These are phyloP conservation scores for Hippocampus zosterae DNA, from an alignment of 2,113 vertebrate species.

Conservation along the genomic window DNA sequence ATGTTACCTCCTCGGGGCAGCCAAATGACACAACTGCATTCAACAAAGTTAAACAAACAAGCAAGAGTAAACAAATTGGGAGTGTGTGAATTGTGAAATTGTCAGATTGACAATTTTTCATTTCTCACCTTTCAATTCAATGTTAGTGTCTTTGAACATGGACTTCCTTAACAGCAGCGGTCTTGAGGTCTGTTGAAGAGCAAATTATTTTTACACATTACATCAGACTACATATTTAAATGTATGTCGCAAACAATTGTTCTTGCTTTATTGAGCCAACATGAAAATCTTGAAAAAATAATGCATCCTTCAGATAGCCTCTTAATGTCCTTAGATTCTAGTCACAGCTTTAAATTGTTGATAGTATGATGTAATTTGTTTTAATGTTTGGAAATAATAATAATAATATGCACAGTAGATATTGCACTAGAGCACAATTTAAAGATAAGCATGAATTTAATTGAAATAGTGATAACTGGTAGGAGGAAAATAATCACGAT, in stretches of 20 bases:
- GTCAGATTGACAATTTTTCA: background rate
- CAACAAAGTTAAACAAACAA: conserved; percentile 21
- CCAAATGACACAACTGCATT: conserved; percentile 67
- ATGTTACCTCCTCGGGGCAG: conserved; percentile 69
- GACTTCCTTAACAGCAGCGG: conserved; percentile 78
- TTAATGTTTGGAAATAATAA: too few relatives aligned
- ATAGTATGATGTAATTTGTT: too few relatives aligned
- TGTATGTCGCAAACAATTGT: too few relatives aligned
- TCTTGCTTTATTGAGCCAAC: background rate
- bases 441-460: too few relatives aligned
- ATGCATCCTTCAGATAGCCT: too few relatives aligned
- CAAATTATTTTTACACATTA: background rate
- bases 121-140: conserved; percentile 77
- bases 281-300: too few relatives aligned
- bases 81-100: background rate
- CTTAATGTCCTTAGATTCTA: too few relatives aligned
- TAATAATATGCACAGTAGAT: too few relatives aligned
- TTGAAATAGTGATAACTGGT: too few relatives aligned
- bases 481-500: too few relatives aligned
- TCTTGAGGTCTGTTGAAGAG: conserved; percentile 68
- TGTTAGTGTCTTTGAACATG: conserved; percentile 80
- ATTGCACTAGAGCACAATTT: too few relatives aligned
- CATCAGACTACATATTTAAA: background rate
- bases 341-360: too few relatives aligned
- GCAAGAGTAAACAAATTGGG: background rate